Evolutionary conservation across 2,797 vertebrate species (phyloP).

Genomic region (Taeniopygia guttata): DNA sequence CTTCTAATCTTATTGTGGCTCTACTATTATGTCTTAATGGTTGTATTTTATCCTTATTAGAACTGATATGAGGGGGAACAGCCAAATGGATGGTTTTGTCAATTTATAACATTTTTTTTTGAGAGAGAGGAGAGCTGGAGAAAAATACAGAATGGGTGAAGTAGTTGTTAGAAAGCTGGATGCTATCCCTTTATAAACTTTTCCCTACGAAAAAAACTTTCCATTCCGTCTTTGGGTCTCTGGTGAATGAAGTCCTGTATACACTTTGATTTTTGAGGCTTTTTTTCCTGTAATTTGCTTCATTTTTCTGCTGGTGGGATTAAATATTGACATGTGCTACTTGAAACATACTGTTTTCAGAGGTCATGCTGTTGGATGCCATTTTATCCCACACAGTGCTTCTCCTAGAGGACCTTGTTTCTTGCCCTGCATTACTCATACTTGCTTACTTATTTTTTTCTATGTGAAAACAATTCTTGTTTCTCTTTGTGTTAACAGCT

Average conservation of each 20-base stretch:
- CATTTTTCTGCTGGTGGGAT: neutral
- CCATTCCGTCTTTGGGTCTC: neutral
- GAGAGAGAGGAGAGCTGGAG: neutral
- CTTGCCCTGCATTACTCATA: neutral
- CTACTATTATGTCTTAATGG: neutral
- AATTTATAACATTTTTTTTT: neutral
- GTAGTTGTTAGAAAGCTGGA: neutral
- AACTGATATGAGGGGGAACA: neutral
- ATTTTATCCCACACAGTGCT: neutral
- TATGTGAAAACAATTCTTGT: neutral
- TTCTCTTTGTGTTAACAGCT: neutral
- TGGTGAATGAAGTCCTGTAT: neutral
- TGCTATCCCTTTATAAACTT: neutral
- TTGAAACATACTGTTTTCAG: neutral
- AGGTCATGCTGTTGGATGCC: neutral
- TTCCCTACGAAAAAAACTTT: neutral
- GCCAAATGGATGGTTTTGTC: neutral
- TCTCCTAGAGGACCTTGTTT: conserved; percentile 1
- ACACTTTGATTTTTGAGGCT: neutral
- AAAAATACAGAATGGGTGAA: neutral
- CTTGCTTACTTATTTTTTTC: neutral
- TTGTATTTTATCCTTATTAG: neutral
- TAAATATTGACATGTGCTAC: neutral
- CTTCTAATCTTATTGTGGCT: neutral
- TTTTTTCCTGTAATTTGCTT: neutral